Conservation (phyloP, 2,888 invertebrate species). For the Coremacera marginata region DNA sequence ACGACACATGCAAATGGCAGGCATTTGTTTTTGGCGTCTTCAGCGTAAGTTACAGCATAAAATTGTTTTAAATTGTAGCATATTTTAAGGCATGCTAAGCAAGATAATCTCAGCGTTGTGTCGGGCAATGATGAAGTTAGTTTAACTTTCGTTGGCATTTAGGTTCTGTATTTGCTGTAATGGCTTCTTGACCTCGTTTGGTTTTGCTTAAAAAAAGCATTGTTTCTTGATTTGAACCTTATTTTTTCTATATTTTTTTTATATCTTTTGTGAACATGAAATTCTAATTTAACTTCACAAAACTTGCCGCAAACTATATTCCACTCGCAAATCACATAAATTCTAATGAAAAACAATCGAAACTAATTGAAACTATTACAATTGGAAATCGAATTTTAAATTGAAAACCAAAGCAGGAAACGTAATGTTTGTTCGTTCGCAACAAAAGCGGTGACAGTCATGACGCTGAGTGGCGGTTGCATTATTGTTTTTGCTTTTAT, state of each 20-base stretch:
- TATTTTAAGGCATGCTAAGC: background rate
- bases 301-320: background rate
- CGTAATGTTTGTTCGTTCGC: background rate
- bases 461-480: background rate
- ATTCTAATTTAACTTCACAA: slow-evolving; percentile 17
- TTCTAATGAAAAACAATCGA: slow-evolving; percentile 15
- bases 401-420: background rate
- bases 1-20: background rate
- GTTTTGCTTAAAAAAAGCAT: background rate
- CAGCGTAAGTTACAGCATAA: background rate
- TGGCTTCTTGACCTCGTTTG: background rate
- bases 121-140: background rate
- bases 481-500: background rate
- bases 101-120: background rate
- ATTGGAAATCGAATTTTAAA: slow-evolving; percentile 25
- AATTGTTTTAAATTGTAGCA: slow-evolving; percentile 5
- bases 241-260: background rate
- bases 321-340: background rate
- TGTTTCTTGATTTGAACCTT: background rate
- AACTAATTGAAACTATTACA: slow-evolving; percentile 24
- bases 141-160: background rate
- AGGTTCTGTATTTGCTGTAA: background rate
- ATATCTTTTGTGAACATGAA: background rate
- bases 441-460: background rate
- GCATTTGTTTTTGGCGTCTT: background rate